These are phyloP conservation scores for Pandemis heparana DNA, from an alignment of 2,888 invertebrate species.

Conservation along the genomic window DNA sequence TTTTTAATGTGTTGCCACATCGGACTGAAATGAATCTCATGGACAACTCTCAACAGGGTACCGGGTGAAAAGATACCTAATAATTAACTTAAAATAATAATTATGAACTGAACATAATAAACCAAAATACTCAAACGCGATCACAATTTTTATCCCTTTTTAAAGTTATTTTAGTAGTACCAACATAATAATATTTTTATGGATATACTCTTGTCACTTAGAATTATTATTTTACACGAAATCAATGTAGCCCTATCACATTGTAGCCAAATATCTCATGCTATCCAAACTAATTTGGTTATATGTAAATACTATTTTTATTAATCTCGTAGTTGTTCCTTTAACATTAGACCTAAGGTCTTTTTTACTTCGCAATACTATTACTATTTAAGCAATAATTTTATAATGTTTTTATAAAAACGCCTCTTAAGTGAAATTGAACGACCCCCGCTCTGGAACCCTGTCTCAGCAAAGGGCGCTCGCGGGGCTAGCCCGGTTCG, in stretches of 20 bases:
- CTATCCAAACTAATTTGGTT: constrained; percentile 70
- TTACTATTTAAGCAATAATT: constrained; percentile 81
- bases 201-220: constrained; percentile 63
- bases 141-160: constrained; percentile 71
- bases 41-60: constrained; percentile 79
- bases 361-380: constrained; percentile 82
- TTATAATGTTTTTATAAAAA: constrained; percentile 66
- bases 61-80: constrained; percentile 67
- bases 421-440: constrained; percentile 39
- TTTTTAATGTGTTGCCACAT: constrained; percentile 48
- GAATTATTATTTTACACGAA: constrained; percentile 66
- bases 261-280: constrained; percentile 84
- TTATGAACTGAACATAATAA: constrained; percentile 68
- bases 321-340: constrained; percentile 81
- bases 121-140: constrained; percentile 77
- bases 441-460: constrained; percentile 49
- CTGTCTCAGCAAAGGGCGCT: constrained; percentile 50
- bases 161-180: constrained; percentile 63
- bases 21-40: constrained; percentile 71
- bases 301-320: constrained; percentile 80
- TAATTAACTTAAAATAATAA: constrained; percentile 59
- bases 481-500: constrained; percentile 52
- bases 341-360: constrained; percentile 80
- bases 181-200: constrained; percentile 53
- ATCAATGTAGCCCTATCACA: constrained; percentile 77